Base-by-base conservation (phyloP, 1,140 invertebrate species). In the Cephus cinctus region DNA sequence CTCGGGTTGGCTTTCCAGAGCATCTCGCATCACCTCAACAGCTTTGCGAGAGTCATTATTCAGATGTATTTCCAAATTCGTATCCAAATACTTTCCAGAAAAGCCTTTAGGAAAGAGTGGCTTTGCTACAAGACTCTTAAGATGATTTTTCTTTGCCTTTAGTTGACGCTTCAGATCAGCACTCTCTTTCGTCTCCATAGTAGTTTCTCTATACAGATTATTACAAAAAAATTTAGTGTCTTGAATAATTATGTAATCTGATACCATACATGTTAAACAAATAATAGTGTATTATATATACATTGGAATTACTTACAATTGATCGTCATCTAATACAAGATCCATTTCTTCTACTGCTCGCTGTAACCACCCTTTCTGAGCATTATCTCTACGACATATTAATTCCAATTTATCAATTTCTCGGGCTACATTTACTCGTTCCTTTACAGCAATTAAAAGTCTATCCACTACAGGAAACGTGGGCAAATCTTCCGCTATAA, bases 321-420 rank as follows among this genome's bases (percentile, higher is more conserved):
- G 78, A 50, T 84, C 80, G 38, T 91, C 87, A 59, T 94, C 90
- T 6, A 95, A 70, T 32, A 93, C 79, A 46, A 97, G 83, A 71
- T 96, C 94, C 83, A 92, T 88, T 51, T 96, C 91, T 55, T 87
- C 80, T 0, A 87, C 87, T 4, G 86, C 85, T 69, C 88, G 90
- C 54, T 86, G 82, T 56, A 93, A 79, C 94, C 94, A 98, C 30
- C 87, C 85, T 51, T 81, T 81, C 35, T 90, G 80, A 19, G 83
- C 81, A 59, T 84, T 84, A 5, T 80, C 75, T 52, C 89, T 86
- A 20, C 83, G 80, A 31, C 82, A 66, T 53, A 75, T 81, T 51
- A 94, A 79, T 63, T 90, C 82, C 25, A 92, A 58, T 35, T 80
- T 80, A 66, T 97, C 93, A 22, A 96, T 78, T 58, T 90, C 82